Base-by-base conservation (phyloP, 2,113 vertebrate species). In the Bostrychus sinensis region DNA sequence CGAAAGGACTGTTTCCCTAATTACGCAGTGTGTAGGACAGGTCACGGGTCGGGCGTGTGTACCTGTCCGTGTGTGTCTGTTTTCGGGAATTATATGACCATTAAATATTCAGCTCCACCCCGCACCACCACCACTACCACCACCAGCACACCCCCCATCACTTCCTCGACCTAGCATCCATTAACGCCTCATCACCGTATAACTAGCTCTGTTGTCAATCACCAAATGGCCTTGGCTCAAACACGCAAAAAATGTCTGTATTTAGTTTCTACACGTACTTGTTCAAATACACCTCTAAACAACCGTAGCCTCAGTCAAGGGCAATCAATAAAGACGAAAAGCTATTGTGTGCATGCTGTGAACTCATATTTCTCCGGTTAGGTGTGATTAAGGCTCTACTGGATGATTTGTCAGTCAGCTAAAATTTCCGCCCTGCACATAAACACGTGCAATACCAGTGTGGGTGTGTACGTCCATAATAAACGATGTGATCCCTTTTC, bases 161-260 rank as follows among this genome's bases (percentile, higher is more conserved):
- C 76, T 63, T 66, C 75, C 80, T 76, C 75, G 70, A 80, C 82
- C 89, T 72, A 74, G 83, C 87, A 86, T 87, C 91, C 89, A 92
- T 91, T 92, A 89, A 86, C 79, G 87, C 89, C 91, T 91, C 85
- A 90, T 89, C 88, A 81, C 77, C 72, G 67, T 87, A 86, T 92
- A 92, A 92, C 88, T 91, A 91, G 90, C 89, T 81, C 80, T 91
- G 91, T 91, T 92, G 92, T 93, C 92, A 91, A 89, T 93, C 92
- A 93, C 84, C 65, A 66, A 75, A 61, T 70, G 76, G 61, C 75
- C 79, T 66, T 3, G 34, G 57, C 77, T 72, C 46, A 76, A 80
- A 82, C 75, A 66, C 11, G 22, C 78, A 80, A 78, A 78, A 80
- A 81, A 81, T 83, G 81, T 77, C 80, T 80, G 76, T 77, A 77